Evolutionary conservation across 2,797 vertebrate species (phyloP).

Genomic region (Poecilia velifera): DNA sequence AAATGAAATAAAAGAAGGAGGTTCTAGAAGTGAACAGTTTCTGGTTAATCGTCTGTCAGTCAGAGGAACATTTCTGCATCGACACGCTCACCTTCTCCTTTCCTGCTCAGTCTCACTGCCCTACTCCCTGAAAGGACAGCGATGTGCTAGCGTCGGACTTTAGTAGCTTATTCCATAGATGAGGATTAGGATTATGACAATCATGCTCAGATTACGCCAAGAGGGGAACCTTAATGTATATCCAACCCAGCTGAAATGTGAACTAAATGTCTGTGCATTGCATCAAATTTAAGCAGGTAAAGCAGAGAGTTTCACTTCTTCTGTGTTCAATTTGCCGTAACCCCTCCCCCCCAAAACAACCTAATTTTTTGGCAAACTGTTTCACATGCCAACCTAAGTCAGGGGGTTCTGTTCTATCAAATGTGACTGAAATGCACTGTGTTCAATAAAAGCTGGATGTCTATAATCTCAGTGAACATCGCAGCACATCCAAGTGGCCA

Average conservation of each 20-base stretch:
- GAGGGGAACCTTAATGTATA: neutral
- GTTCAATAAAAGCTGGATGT: neutral
- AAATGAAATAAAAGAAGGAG: neutral
- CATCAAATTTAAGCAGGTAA: neutral
- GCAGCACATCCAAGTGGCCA: conserved; percentile 23
- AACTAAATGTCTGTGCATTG: neutral
- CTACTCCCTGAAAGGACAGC: conserved; percentile 18
- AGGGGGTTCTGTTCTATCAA: neutral
- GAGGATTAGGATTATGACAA: conserved; percentile 69
- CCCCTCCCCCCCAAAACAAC: no score
- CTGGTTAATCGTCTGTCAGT: neutral
- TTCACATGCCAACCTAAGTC: neutral
- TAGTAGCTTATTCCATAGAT: conserved; percentile 55
- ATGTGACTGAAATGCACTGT: neutral
- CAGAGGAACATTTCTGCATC: neutral
- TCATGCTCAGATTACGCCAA: conserved; percentile 34
- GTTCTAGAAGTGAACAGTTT: neutral
- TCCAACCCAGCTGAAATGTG: neutral
- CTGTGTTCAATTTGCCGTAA: neutral
- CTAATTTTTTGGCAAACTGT: neutral
- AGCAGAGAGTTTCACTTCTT: neutral
- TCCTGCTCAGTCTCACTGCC: neutral
- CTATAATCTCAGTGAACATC: neutral
- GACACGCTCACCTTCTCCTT: neutral
- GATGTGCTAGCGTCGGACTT: conserved; percentile 53